Conservation (phyloP, 2,797 vertebrate species). For the Alcedo atthis region DNA sequence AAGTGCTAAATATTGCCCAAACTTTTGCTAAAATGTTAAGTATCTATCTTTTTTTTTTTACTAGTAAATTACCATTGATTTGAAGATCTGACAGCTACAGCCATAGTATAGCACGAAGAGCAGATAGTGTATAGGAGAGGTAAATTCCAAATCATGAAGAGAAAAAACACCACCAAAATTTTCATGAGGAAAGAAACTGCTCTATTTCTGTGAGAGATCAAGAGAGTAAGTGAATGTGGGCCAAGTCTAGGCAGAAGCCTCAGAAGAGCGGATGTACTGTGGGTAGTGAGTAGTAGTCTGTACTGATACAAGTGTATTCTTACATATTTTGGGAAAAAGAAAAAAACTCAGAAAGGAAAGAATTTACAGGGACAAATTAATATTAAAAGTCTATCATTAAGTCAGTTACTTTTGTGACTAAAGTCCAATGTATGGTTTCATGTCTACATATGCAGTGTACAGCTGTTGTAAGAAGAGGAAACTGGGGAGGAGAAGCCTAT, state of each 20-base stretch:
- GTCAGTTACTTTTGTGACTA: neutral
- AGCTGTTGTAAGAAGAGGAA: neutral
- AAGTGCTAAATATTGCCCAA: constrained; percentile 77
- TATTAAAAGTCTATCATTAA: neutral
- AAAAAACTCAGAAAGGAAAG: neutral
- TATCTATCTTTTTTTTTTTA: constrained; percentile 57
- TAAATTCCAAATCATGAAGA: constrained; percentile 15
- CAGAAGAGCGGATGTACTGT: neutral
- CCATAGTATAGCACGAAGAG: constrained; percentile 32
- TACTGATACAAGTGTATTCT: neutral
- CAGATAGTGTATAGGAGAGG: constrained; percentile 2
- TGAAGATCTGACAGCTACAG: constrained; percentile 65
- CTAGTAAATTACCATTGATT: constrained; percentile 65
- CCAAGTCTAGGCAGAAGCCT: neutral
- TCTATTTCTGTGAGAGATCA: neutral
- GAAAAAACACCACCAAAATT: neutral
- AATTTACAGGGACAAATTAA: neutral
- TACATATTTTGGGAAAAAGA: neutral
- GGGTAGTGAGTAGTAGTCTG: neutral
- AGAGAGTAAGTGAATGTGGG: neutral
- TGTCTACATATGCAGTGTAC: neutral
- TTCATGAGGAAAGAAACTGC: neutral
- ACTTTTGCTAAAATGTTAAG: constrained; percentile 74
- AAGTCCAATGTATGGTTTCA: neutral
- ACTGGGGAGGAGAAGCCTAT: neutral